These are phyloP conservation scores for Philhelius pedissequus DNA, from an alignment of 2,888 invertebrate species.

Conservation along the genomic window DNA sequence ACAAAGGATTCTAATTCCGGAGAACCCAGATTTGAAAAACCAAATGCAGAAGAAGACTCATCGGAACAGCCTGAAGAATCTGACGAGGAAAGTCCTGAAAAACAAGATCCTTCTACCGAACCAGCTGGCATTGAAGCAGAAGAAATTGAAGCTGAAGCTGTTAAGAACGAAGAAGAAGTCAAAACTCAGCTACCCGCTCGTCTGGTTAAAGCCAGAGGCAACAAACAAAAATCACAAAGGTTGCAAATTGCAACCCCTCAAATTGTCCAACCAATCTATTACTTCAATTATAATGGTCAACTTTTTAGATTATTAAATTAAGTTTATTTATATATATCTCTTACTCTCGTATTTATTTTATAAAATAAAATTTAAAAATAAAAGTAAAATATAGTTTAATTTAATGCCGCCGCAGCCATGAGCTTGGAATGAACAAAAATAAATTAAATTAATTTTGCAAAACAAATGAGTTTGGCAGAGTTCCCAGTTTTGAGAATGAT, in stretches of 20 bases:
- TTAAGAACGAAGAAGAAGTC: constrained; percentile 30
- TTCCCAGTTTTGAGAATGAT: constrained; percentile 3
- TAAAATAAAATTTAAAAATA: background rate
- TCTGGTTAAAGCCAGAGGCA: background rate
- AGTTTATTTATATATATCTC: background rate
- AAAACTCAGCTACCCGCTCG: constrained; percentile 14
- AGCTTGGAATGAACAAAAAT: background rate
- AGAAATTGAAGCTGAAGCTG: constrained; percentile 38
- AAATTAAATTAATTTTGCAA: background rate
- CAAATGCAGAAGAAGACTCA: background rate
- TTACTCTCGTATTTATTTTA: constrained; percentile 29
- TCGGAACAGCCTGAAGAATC: constrained; percentile 1
- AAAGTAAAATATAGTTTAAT: no score
- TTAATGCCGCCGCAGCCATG: background rate
- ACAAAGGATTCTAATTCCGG: background rate
- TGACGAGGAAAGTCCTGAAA: constrained; percentile 4
- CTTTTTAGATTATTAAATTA: constrained; percentile 35
- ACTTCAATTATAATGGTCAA: constrained; percentile 41
- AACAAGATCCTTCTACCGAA: background rate
- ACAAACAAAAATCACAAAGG: constrained; percentile 3
- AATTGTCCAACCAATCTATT: constrained; percentile 20
- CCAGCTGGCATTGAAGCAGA: constrained; percentile 24
- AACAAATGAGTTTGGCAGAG: constrained; percentile 1
- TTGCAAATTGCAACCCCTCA: constrained; percentile 19
- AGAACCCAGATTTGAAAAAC: background rate